A percentile compares a stretch with the other conserved stretches of the same genome.
Evolutionary conservation across 1,140 invertebrate genomes (phyloP).

Genomic region (Drosophila triauraria): DNA sequence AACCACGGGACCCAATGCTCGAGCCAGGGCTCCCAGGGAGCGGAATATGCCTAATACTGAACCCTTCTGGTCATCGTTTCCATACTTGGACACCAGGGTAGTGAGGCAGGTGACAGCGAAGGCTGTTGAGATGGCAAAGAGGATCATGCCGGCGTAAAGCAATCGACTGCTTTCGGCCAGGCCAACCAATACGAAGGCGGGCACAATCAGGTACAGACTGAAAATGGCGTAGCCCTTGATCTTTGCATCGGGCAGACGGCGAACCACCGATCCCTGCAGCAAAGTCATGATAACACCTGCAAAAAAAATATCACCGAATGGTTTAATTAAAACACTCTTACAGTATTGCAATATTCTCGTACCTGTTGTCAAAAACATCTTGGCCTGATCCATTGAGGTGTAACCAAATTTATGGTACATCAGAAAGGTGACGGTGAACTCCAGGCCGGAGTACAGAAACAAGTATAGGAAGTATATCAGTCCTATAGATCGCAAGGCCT

Average conservation of each 20-base stretch:
- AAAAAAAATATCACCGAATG: neutral
- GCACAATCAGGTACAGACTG: conserved; percentile 94
- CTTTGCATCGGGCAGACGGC: conserved; percentile 91
- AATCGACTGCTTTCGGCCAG: conserved; percentile 86
- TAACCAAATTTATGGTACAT: conserved; percentile 97
- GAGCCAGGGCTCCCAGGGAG: conserved; percentile 96
- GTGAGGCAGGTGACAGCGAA: conserved; percentile 98
- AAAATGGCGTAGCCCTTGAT: conserved; percentile 91
- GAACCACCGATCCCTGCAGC: conserved; percentile 95
- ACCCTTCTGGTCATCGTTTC: conserved; percentile 94
- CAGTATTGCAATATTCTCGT: neutral
- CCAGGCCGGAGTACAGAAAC: conserved; percentile 98
- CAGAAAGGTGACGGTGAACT: conserved; percentile 98
- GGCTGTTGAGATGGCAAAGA: conserved; percentile 96
- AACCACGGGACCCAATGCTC: conserved; percentile 96
- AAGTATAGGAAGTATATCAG: conserved; percentile 97
- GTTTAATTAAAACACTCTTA: conserved; percentile 11
- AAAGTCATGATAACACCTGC: conserved; percentile 93
- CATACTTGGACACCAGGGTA: conserved; percentile 93
- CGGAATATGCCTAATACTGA: conserved; percentile 96
- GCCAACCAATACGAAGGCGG: conserved; percentile 95
- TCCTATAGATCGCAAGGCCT: conserved; percentile 91
- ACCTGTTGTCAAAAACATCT: conserved; percentile 98
- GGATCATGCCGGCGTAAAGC: conserved; percentile 92
- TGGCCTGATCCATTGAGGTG: conserved; percentile 97